These are phyloP conservation scores for Corythornis leucogaster DNA, from an alignment of 2,797 vertebrate species.

Conservation along the genomic window DNA sequence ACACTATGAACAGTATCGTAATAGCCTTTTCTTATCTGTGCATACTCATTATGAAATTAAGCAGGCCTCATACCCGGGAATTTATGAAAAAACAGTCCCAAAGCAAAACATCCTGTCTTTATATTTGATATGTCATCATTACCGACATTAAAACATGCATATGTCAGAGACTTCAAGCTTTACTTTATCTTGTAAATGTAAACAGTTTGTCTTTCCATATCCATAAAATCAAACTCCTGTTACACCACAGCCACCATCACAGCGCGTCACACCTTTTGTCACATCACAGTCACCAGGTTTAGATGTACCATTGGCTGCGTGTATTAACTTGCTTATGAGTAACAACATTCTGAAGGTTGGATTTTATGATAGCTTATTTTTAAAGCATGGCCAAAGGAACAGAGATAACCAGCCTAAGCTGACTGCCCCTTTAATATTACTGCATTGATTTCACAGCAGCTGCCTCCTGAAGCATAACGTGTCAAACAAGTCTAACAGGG, in stretches of 20 bases:
- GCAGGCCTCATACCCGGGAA: not conserved
- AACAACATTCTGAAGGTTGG: not conserved
- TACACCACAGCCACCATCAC: fast-evolving
- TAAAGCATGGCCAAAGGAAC: not conserved
- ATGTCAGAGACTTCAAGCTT: not conserved
- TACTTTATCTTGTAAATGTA: not conserved
- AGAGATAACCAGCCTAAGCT: not conserved
- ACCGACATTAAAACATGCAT: not conserved
- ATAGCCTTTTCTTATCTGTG: not conserved
- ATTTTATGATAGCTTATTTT: fast-evolving
- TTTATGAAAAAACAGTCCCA: not conserved
- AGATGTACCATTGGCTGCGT: fast-evolving
- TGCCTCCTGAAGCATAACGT: fast-evolving
- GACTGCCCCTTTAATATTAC: not conserved
- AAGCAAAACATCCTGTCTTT: not conserved
- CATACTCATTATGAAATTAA: not conserved
- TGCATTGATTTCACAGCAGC: fast-evolving
- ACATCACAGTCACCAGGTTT: fast-evolving
- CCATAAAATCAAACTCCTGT: not conserved
- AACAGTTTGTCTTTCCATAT: not conserved
- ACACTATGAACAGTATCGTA: not conserved
- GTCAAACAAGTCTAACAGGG: not conserved
- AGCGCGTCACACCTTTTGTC: not conserved
- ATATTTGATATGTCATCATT: not conserved
- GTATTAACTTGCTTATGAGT: not conserved